Evolutionary conservation across 2,113 vertebrate species (phyloP), one percentile per base, ranked within the genome.

Genomic region (Megaceryle maxima): DNA sequence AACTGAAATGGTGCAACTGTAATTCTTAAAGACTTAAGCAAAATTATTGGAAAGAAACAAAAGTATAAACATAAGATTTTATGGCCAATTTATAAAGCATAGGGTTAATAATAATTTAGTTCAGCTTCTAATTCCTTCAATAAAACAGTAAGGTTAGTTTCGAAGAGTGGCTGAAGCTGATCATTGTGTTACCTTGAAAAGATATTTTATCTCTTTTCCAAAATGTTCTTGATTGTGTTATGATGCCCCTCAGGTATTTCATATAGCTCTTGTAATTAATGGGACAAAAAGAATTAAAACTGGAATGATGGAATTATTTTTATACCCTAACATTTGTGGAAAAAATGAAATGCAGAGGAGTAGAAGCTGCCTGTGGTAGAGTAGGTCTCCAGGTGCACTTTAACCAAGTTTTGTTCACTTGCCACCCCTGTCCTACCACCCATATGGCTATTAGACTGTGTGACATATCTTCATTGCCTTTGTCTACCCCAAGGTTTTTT

Each of bases 391-490:
- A 66, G 51, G 28, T 16, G 83, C 43, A 22, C 33, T 92, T 80
- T 35, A 84, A 39, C 33, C 0, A 1, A 14, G 9, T 33, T 63
- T 39, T 35, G 4, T 48, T 63, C 16, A 18, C 16, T 43, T 56
- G 33, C 26, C 18, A 22, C 68, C 18, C 13, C 22, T 13, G 2
- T 53, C 22, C 33, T 80, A 22, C 37, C 22, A 29, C 26, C 2
- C 0, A 4, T 16, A 18, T 0, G 3, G 18, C 33, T 15, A 2
- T 37, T 50, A 3, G n/a, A 48, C 18, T 0, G 0, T 31, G 50
- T 1, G 8, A 39, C 10, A 3, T 6, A 5, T 9, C 24, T 68
- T 48, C 17, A 1, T 12, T 59, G 60, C 19, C 26, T 70, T 64
- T 56, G 53, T 11, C 44, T 55, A 15, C 18, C 3, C 44, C 26